phyloP scores from a whole-genome alignment of 2,888 invertebrate genomes.

The Chloromyia formosa region DNA sequence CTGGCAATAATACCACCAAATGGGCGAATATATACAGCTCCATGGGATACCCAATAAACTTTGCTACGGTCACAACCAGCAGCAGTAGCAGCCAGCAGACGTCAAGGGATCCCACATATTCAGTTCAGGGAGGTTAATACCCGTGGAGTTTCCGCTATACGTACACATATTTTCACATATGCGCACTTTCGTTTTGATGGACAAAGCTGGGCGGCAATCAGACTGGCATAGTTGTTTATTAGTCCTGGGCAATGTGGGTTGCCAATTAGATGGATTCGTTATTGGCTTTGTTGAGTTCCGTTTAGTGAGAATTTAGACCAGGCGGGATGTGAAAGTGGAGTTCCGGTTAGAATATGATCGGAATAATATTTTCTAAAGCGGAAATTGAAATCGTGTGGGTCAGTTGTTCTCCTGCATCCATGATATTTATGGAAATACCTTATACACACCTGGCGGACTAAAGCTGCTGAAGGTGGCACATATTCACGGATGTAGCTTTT shows the following conservation, averaged over 20 bases:
- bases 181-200: not conserved
- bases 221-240: conserved; percentile 1
- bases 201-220: not conserved
- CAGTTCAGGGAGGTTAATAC: not conserved
- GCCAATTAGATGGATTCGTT: not conserved
- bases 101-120: conserved; percentile 23
- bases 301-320: not conserved
- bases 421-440: no score
- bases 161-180: conserved; percentile 3
- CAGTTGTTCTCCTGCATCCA: not conserved
- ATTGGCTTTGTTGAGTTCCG: not conserved
- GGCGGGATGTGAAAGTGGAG: not conserved
- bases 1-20: conserved; percentile 6
- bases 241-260: not conserved
- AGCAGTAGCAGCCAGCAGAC: not conserved
- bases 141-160: conserved; percentile 13
- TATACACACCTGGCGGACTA: no score
- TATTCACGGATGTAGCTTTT: no score
- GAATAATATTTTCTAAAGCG: not conserved
- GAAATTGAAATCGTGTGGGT: not conserved
- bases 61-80: no score
- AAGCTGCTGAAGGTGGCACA: no score
- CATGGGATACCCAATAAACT: conserved; percentile 28
- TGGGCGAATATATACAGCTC: conserved; percentile 14
- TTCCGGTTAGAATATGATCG: not conserved